Conservation (phyloP, 37 sponge, comb jelly and placozoan genomes). For the Halichondria panicea region DNA sequence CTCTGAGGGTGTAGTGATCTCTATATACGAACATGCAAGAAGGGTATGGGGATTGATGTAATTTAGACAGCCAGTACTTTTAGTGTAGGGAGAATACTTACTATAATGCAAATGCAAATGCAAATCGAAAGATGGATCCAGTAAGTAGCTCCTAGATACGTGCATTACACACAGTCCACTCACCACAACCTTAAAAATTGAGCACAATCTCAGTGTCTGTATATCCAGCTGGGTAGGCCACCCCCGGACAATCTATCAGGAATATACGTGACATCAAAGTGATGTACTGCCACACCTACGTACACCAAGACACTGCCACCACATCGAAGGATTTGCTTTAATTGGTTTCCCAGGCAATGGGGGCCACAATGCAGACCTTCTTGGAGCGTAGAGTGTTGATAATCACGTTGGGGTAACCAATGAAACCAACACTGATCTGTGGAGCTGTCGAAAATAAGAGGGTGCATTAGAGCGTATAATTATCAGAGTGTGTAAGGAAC, state of each 20-base stretch:
- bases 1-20: conserved; percentile 71
- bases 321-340: no score
- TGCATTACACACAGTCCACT: no score
- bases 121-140: neutral
- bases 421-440: conserved; percentile 99
- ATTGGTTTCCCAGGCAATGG: conserved; percentile 99
- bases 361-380: conserved; percentile 98
- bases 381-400: conserved; percentile 93
- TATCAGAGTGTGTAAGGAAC: no score
- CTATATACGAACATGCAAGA: conserved; percentile 89
- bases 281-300: conserved; percentile 99
- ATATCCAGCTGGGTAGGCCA: conserved; percentile 92
- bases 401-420: conserved; percentile 98
- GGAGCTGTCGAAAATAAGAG: no score
- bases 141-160: no score
- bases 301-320: no score
- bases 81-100: neutral
- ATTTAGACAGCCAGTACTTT: neutral
- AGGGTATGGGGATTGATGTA: no score
- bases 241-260: conserved; percentile 99
- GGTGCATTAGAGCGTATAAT: no score
- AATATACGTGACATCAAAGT: conserved; percentile 89
- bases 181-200: conserved; percentile 97
- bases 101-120: neutral
- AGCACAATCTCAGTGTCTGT: conserved; percentile 94